phyloP scores from a whole-genome alignment of 2,888 invertebrate species.

The Oxyteleia sp. region DNA sequence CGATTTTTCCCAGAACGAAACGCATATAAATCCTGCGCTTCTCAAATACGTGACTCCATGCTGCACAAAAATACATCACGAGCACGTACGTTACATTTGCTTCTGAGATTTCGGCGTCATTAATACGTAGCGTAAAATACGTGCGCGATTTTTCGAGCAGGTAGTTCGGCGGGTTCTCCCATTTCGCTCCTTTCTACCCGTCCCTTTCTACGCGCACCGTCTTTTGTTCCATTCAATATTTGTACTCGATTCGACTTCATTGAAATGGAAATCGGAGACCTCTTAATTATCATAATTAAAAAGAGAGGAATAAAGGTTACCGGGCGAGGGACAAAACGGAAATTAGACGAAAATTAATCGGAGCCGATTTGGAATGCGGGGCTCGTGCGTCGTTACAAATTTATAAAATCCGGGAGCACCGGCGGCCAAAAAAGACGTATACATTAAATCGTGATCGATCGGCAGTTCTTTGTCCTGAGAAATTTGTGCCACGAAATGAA shows the following conservation, averaged over 20 bases:
- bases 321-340: too few relatives aligned
- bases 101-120: constrained; percentile 41
- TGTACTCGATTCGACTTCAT: background rate
- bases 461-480: too few relatives aligned
- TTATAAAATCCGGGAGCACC: too few relatives aligned
- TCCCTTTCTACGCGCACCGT: background rate
- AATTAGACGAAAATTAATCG: too few relatives aligned
- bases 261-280: constrained; percentile 25
- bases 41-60: constrained; percentile 27
- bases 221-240: constrained; percentile 8
- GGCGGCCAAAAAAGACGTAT: too few relatives aligned
- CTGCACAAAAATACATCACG: constrained; percentile 25
- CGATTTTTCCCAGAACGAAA: constrained; percentile 9
- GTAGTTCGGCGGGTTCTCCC: constrained; percentile 19
- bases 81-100: constrained; percentile 39
- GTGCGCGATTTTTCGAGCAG: constrained; percentile 49
- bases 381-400: too few relatives aligned
- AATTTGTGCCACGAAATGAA: too few relatives aligned
- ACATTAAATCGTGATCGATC: too few relatives aligned
- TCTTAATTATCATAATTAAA: constrained; percentile 25
- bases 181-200: background rate
- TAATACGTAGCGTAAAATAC: constrained; percentile 36
- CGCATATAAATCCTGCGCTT: background rate
- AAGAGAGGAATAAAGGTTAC: constrained; percentile 13
- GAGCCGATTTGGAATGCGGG: too few relatives aligned